phyloP scores from a whole-genome alignment of 2,888 invertebrate species.

The Leptinotarsa haldemani region DNA sequence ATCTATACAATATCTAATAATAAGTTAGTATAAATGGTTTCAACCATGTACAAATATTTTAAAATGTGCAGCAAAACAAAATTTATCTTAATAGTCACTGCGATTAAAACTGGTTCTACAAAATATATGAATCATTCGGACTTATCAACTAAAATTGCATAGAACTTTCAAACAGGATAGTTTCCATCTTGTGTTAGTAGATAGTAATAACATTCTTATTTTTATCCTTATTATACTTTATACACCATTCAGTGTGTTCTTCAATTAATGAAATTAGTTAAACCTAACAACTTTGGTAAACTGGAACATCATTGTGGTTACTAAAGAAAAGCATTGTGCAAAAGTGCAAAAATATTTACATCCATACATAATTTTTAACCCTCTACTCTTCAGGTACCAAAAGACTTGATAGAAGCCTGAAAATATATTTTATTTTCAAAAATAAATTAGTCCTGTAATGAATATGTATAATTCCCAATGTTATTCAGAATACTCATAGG shows the following conservation, averaged over 20 bases:
- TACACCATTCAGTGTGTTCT: neutral
- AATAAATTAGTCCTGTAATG: neutral
- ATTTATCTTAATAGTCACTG: too few relatives aligned
- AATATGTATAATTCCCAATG: neutral
- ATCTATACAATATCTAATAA: too few relatives aligned
- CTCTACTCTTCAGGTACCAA: neutral
- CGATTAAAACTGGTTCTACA: too few relatives aligned
- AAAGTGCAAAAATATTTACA: constrained; percentile 16
- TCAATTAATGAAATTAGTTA: constrained; percentile 5
- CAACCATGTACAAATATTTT: too few relatives aligned
- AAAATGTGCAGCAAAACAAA: too few relatives aligned
- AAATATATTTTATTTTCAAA: neutral
- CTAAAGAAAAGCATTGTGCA: constrained; percentile 1
- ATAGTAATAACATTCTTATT: neutral
- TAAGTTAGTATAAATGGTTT: too few relatives aligned
- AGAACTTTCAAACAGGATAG: too few relatives aligned
- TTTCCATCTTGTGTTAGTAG: too few relatives aligned
- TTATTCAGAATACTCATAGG: neutral
- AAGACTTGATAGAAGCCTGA: constrained; percentile 2
- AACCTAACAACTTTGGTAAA: constrained; percentile 35
- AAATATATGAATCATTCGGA: too few relatives aligned
- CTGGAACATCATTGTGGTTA: constrained; percentile 34
- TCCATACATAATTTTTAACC: neutral
- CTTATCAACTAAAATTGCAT: too few relatives aligned
- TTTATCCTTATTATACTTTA: neutral